These are phyloP conservation scores for Lepidochitona cinerea DNA, from an alignment of 2,888 invertebrate genomes.

Conservation along the genomic window DNA sequence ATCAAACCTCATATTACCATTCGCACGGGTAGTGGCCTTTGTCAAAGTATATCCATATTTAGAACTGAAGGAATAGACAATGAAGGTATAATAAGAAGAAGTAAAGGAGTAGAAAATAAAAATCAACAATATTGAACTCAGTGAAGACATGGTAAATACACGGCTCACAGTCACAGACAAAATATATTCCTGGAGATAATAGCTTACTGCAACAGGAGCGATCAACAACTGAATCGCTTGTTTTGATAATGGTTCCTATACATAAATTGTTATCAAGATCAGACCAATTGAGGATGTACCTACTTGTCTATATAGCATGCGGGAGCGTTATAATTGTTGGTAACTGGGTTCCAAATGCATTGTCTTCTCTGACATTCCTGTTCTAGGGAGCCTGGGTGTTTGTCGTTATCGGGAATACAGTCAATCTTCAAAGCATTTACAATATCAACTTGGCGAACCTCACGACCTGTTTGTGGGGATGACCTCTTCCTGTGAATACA, in stretches of 20 bases:
- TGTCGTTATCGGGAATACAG: conserved; percentile 38
- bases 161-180: too few species aligned
- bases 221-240: too few species aligned
- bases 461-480: too few species aligned
- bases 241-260: too few species aligned
- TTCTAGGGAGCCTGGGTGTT: conserved; percentile 3
- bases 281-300: too few species aligned
- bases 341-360: conserved; percentile 32
- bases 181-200: too few species aligned
- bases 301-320: conserved; percentile 39
- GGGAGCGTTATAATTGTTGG: conserved; percentile 27
- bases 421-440: conserved; percentile 29
- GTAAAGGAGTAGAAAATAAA: too few species aligned
- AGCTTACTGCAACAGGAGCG: too few species aligned
- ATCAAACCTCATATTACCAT: background rate
- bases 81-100: background rate
- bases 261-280: too few species aligned
- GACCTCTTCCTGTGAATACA: too few species aligned
- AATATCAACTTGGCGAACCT: background rate
- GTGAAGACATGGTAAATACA: too few species aligned
- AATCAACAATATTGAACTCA: too few species aligned
- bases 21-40: background rate
- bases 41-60: background rate
- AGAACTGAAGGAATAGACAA: background rate
- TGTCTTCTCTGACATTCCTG: conserved; percentile 29